Conservation (phyloP, 2,113 vertebrate species). For the Xenus cinereus region DNA sequence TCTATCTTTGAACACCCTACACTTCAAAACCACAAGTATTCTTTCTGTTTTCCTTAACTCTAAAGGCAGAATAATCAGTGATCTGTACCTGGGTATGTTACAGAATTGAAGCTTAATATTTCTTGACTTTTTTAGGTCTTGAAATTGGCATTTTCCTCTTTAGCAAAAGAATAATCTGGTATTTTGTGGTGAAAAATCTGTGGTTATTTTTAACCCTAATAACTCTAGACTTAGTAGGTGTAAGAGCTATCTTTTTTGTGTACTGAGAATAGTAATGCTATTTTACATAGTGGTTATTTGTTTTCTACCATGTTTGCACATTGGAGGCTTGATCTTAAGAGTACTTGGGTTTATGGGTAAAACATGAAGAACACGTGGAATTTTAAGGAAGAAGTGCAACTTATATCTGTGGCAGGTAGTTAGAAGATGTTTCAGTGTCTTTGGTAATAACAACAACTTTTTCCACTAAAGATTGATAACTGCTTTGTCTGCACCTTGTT, state of each 20-base stretch:
- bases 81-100: neutral
- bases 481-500: neutral
- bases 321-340: neutral
- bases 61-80: neutral
- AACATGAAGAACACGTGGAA: neutral
- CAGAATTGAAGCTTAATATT: neutral
- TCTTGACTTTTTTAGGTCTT: neutral
- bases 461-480: neutral
- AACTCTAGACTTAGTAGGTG: neutral
- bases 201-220: neutral
- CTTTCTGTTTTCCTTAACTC: neutral
- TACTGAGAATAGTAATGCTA: neutral
- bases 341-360: neutral
- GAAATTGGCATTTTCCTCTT: neutral
- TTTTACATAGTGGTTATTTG: neutral
- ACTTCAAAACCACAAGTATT: neutral
- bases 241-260: neutral
- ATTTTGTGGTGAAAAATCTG: neutral
- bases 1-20: neutral
- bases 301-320: neutral
- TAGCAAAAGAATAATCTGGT: neutral
- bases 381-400: neutral
- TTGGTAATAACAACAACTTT: neutral
- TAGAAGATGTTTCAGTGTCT: neutral
- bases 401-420: neutral